These are phyloP conservation scores for Gila orcuttii DNA, from an alignment of 2,113 vertebrate genomes.

Conservation along the genomic window DNA sequence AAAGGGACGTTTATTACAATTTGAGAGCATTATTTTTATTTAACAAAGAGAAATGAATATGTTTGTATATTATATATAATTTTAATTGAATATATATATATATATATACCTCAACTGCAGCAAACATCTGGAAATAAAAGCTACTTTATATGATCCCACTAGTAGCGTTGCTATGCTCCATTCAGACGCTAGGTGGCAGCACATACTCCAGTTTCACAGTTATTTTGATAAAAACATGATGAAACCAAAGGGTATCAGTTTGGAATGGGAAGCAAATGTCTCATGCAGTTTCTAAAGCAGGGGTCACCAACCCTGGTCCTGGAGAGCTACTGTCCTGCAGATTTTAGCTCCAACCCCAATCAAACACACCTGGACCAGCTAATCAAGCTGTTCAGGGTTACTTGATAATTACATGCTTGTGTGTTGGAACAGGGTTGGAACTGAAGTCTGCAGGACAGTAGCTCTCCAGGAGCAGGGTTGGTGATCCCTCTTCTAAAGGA, in stretches of 20 bases:
- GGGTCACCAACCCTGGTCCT: too few species aligned
- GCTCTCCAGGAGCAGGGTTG: too few species aligned
- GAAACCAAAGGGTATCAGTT: not conserved
- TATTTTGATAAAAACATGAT: not conserved
- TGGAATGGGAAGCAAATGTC: not conserved
- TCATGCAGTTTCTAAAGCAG: not conserved
- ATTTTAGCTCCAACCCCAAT: too few species aligned
- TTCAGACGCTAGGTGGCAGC: slow-evolving; percentile 46
- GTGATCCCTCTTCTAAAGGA: not conserved
- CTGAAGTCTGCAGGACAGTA: too few species aligned
- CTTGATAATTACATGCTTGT: too few species aligned
- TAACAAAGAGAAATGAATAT: not conserved
- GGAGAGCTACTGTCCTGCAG: too few species aligned
- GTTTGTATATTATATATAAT: not conserved
- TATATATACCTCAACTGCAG: not conserved
- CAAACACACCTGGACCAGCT: too few species aligned
- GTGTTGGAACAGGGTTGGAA: too few species aligned
- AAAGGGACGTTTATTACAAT: not conserved
- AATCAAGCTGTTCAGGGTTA: too few species aligned
- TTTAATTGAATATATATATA: too few species aligned
- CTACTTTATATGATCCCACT: not conserved
- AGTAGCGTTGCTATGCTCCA: not conserved
- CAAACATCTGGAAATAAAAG: not conserved
- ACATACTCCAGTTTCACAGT: slow-evolving; percentile 38
- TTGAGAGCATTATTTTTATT: not conserved